Evolutionary conservation across 2,888 invertebrate species (phyloP), one percentile per base, ranked within the genome.

Genomic region (Philereme vetulata): DNA sequence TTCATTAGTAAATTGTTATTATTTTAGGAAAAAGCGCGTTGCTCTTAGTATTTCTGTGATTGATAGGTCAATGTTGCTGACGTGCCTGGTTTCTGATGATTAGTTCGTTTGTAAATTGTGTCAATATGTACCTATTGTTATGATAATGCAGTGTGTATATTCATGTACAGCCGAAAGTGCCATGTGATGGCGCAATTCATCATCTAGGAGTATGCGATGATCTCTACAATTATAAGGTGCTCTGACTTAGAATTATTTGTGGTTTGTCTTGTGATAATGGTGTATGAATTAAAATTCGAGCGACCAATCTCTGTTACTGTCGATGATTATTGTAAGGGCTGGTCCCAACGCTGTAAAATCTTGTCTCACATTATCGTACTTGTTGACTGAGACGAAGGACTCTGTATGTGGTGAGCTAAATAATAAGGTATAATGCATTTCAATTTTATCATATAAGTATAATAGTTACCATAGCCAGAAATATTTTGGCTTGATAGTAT

Each of bases 191-290:
- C 84, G 81, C 75, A 77, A 72, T 72, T 77, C 80, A 78, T 83
- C 85, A 83, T 84, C 82, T 82, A 77, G 78, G 72, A 81, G 80
- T 85, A 77, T 84, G 85, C 82, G 84, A 86, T 90, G 92, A 92
- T 92, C 90, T 92, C 92, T 92, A 92, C 91, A 90, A 92, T 92
- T 91, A 88, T 90, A 90, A 92, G 92, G 92, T 93, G 92, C 93
- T 93, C 91, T 90, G 86, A 88, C 81, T 85, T 91, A 90, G 88
- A 84, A 85, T 86, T 86, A 89, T 86, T 86, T 82, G 82, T 83
- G 86, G 84, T 83, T 84, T 82, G 82, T 86, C 86, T 86, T 88
- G 90, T 90, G 90, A 90, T 90, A 88, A 82, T 80, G 82, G 77
- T 76, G 74, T 85, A 86, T 80, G 81, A 80, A 83, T 82, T 82